A percentile compares a stretch with the other conserved stretches of the same genome.
Conservation (phyloP, 2,797 vertebrate species). For the Falco naumanni region DNA sequence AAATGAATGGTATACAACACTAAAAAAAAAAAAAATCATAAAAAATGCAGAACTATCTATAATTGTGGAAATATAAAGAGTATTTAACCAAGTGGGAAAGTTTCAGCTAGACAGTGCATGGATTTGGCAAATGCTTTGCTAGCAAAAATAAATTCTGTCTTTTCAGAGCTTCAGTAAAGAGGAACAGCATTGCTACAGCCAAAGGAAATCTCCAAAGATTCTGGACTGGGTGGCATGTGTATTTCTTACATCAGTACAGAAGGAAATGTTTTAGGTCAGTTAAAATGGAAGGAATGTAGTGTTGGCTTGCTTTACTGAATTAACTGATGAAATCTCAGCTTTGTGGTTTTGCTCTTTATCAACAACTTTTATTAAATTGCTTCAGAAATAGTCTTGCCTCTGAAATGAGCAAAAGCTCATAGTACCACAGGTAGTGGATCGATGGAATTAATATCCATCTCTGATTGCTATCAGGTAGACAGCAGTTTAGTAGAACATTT, state of each 20-base stretch:
- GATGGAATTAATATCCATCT: background rate
- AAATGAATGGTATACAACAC: background rate
- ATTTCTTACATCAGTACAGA: background rate
- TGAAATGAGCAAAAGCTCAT: background rate
- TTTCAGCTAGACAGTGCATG: background rate
- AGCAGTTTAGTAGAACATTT: slow-evolving; percentile 36
- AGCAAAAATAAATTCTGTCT: background rate
- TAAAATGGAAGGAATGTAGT: background rate
- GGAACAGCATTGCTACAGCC: background rate
- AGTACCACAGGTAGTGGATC: background rate
- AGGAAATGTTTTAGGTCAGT: background rate
- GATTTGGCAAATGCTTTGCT: background rate
- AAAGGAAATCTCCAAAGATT: background rate
- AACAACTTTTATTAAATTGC: background rate
- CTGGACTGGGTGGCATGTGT: background rate
- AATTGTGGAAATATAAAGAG: background rate
- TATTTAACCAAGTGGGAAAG: background rate
- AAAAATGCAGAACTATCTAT: background rate
- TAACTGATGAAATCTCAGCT: background rate
- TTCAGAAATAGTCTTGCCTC: slow-evolving; percentile 17
- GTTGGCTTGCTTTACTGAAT: background rate
- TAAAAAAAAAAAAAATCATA: background rate
- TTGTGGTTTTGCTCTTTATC: slow-evolving; percentile 21
- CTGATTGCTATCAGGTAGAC: slow-evolving; percentile 32
- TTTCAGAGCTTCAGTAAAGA: background rate